Base-by-base conservation (phyloP, 2,888 invertebrate species). In the Argyresthia goedartella region DNA sequence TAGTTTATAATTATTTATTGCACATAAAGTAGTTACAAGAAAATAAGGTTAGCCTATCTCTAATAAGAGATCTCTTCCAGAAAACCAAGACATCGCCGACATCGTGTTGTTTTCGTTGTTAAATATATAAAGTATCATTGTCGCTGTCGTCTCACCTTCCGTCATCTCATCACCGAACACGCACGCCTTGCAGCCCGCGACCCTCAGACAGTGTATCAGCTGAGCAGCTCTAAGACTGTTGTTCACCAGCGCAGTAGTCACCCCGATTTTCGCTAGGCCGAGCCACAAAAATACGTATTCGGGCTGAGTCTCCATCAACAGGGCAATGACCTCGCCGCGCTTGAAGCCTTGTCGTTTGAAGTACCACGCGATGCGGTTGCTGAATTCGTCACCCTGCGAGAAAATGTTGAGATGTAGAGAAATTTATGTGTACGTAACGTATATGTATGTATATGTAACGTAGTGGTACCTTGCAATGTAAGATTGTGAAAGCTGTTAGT, bases 201-300 rank as follows among this genome's bases (percentile, higher is more conserved):
- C 91, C 51, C 88, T 89, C 49, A 99, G 85, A 56, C 94, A 95
- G 73, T 98, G 96, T 7, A 89, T 75, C 51, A 99, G 79, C 1
- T 95, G 90, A 11, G 93, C 90, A 0, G 91, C 89, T n/a, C 93
- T 88, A 55, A 98, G 79, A 74, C 96, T 95, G 6, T 93, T 93
- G 69, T 99, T 99, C 50, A 99, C 92, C 46, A 99, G 84, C 0
- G 98, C 97, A 0, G 95, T 91, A 3, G 92, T 86, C 0, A 94
- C 90, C 49, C 94, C 93, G 43, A 94, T 80, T 85, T 97, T 97
- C 7, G 96, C 92, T 46, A 98, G 79, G 0, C 97, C 98, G 4
- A 99, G 81, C 98, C 98, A 98, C 1, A 94, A 86, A 60, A 93
- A 93, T 0, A 95, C 90, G 70, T 93, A 97, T 72, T 98, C 95